Percentiles rank a stretch among this genome's conserved stretches.
These are phyloP conservation scores for Rhodeus uyekii DNA, from an alignment of 2,797 vertebrate species.

Conservation along the genomic window DNA sequence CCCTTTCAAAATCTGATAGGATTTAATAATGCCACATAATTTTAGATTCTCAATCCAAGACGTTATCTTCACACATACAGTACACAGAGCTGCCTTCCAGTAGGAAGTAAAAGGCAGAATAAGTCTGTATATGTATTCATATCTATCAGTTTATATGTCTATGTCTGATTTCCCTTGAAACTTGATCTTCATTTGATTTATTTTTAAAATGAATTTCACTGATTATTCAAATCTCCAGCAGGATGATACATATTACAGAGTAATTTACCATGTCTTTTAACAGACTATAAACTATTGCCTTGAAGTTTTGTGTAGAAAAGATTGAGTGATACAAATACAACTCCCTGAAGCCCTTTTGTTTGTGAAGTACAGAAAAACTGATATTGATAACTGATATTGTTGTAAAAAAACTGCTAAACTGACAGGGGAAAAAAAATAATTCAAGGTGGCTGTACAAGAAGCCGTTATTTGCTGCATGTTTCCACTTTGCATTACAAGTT, in stretches of 20 bases:
- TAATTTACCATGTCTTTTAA: neutral
- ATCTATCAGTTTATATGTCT: neutral
- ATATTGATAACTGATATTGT: conserved; percentile 22
- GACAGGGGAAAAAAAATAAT: neutral
- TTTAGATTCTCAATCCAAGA: neutral
- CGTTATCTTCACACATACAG: neutral
- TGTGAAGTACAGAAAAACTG: conserved; percentile 31
- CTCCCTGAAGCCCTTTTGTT: conserved; percentile 36
- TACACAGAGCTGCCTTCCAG: neutral
- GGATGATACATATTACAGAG: neutral
- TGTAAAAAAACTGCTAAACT: conserved; percentile 15
- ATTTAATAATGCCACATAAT: too few species aligned
- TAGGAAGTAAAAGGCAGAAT: conserved; percentile 2
- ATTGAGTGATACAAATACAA: conserved; percentile 36
- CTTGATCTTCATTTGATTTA: neutral
- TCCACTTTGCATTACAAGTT: conserved; percentile 57
- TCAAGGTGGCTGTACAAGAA: neutral
- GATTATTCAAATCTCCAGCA: neutral
- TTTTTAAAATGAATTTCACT: neutral
- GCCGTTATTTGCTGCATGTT: conserved; percentile 23
- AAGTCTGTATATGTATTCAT: neutral
- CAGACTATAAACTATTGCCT: neutral
- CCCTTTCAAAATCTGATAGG: neutral
- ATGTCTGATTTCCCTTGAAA: neutral
- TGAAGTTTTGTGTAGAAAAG: conserved; percentile 24